Evolutionary conservation across 2,888 invertebrate species (phyloP), one percentile per base, ranked within the genome.

Genomic region (Fragum sueziense): DNA sequence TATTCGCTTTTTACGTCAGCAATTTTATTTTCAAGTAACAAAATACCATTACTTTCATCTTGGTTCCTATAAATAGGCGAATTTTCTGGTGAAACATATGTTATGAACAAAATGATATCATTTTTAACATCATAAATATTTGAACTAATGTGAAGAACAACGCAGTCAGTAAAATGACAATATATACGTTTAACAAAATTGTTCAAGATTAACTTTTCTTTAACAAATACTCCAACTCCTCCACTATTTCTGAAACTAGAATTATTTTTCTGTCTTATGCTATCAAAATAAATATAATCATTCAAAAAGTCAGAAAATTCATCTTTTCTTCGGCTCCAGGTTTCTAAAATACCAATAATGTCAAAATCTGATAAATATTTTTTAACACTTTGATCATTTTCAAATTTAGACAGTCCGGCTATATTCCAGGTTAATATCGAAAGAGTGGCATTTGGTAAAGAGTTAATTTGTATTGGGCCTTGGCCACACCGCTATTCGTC

Each of bases 21-120:
- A 6, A 62, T 25, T 11, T 62, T 9, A 20, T 29, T n/a, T 31
- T 62, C 33, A n/a, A 31, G 22, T 7, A 27, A 31, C 22, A 31
- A 20, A 62, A 62, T 62, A 6, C 62, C 62, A 31, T 62, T 62
- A n/a, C n/a, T n/a, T 31, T 62, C 9, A 31, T 34, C n/a, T n/a
- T 27, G 29, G 2, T 62, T 22, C 11, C 4, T 27, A 33, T 62
- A 62, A 33, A 62, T 33, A 14, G 62, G 31, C 7, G 62, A 62
- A n/a, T 62, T 25, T 31, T 62, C 62, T 34, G 62, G 62, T 7
- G 62, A 62, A 20, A 62, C 62, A 27, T 62, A 62, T 6, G 34
- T 17, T 31, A 62, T 31, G 6, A 62, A 17, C 2, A 62, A 33
- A 31, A 62, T 33, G 20, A 62, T 62, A n/a, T n/a, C n/a, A n/a